Evolutionary conservation across 2,888 invertebrate genomes (phyloP), one percentile per base, ranked within the genome.

Genomic region (Aleiodes testaceus): DNA sequence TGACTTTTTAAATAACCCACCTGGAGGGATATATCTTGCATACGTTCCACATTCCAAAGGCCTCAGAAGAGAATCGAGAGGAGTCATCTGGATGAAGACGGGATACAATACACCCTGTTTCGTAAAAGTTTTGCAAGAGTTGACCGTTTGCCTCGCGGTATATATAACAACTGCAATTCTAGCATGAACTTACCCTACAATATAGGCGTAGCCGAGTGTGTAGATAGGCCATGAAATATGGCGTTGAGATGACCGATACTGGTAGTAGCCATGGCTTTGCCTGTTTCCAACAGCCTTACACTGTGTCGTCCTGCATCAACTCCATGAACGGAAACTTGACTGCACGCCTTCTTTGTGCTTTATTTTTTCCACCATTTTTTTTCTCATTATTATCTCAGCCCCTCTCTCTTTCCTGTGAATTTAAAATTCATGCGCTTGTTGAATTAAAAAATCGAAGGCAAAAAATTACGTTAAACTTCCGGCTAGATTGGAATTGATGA

Each of bases 141-240:
- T 59, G 42, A 42, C 42, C 52, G 11, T 14, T 12, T 52, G 12
- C 42, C 67, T 67, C 45, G 12, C 16, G 44, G 18, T 53, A 22
- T 36, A 59, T 42, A 36, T 36, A 16, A 26, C 52, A 66, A 47
- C 47, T 18, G 14, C 20, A 11, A 63, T 11, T 18, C 72, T 70
- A 78, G 76, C 73, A 75, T 72, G 72, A 73, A 70, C 77, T 72
- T 16, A 66, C 69, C 72, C 68, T 73, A 74, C 77, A 74, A 77
- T 80, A 81, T 77, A 81, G 82, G 81, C 81, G 82, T 79, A 79
- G 79, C 77, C 80, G 76, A 76, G 79, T 78, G 80, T 80, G 79
- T 72, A 82, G 83, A 84, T 84, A 84, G 82, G 78, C 77, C 78
- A 79, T 82, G 83, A 84, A 84, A 83, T 84, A 84, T 83, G 79